Evolutionary conservation across 1,140 invertebrate genomes (phyloP).

Genomic region (Scylla paramamosain): DNA sequence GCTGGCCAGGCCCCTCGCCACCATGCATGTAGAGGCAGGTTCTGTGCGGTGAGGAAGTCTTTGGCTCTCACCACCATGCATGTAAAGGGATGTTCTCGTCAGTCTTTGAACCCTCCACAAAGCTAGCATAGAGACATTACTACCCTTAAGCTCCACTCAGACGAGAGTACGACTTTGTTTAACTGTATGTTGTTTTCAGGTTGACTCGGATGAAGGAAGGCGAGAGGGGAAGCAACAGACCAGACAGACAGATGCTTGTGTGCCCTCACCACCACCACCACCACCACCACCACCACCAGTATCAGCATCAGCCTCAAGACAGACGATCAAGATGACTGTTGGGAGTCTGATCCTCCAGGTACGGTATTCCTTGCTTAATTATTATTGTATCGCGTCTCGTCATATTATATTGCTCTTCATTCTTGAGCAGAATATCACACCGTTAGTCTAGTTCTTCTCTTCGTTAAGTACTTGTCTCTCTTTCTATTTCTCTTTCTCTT

Average conservation of each 20-base stretch:
- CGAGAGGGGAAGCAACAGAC: background rate
- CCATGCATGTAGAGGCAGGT: background rate
- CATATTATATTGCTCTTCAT: background rate
- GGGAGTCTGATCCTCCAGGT: background rate
- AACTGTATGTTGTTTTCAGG: slow-evolving; percentile 4
- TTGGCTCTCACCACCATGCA: background rate
- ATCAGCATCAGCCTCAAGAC: background rate
- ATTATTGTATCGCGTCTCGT: background rate
- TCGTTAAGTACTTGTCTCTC: background rate
- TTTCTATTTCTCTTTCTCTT: background rate
- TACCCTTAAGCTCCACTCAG: background rate
- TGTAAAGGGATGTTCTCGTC: slow-evolving; percentile 11
- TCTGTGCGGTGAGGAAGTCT: background rate
- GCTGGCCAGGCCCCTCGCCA: background rate
- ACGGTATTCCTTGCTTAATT: background rate
- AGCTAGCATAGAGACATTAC: slow-evolving; percentile 1
- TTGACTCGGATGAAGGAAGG: background rate
- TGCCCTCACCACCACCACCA: background rate
- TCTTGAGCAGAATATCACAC: too few species aligned
- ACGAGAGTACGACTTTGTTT: background rate
- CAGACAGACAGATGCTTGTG: background rate
- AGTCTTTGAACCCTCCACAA: slow-evolving; percentile 20
- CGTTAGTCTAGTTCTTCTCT: too few species aligned
- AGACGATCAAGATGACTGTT: slow-evolving; percentile 13
- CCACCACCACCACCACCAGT: background rate